These are phyloP conservation scores for Hyposoter dolosus DNA, from an alignment of 2,888 invertebrate species.

Conservation along the genomic window DNA sequence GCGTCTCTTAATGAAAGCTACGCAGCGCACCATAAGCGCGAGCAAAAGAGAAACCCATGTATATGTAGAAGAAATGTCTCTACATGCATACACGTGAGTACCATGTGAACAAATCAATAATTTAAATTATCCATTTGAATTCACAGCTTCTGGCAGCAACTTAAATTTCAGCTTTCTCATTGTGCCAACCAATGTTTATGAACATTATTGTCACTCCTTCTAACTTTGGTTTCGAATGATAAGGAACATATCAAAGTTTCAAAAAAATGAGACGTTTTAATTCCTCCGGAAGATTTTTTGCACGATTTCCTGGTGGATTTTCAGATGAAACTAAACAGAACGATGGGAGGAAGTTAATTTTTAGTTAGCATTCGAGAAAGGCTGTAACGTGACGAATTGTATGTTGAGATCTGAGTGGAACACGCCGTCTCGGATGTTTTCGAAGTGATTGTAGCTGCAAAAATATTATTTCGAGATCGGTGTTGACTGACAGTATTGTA, in stretches of 20 bases:
- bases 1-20: constrained; percentile 73
- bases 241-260: neutral
- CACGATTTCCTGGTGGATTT: neutral
- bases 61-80: neutral
- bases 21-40: constrained; percentile 53
- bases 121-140: constrained; percentile 9
- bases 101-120: constrained; percentile 8
- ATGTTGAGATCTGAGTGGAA: neutral
- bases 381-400: neutral
- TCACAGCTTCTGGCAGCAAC: neutral
- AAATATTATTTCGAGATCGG: neutral
- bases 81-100: neutral
- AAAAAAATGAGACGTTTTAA: neutral
- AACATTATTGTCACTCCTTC: neutral
- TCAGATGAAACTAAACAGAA: neutral
- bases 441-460: neutral
- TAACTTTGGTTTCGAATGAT: neutral
- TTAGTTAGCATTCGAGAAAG: neutral
- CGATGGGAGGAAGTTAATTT: neutral
- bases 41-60: constrained; percentile 21
- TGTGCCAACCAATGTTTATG: constrained; percentile 4
- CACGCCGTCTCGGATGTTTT: neutral
- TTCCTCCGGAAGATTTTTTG: neutral
- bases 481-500: neutral
- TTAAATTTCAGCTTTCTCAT: neutral